phyloP scores from a whole-genome alignment of 2,888 invertebrate genomes.

The Eueremaeus valkanovi region DNA sequence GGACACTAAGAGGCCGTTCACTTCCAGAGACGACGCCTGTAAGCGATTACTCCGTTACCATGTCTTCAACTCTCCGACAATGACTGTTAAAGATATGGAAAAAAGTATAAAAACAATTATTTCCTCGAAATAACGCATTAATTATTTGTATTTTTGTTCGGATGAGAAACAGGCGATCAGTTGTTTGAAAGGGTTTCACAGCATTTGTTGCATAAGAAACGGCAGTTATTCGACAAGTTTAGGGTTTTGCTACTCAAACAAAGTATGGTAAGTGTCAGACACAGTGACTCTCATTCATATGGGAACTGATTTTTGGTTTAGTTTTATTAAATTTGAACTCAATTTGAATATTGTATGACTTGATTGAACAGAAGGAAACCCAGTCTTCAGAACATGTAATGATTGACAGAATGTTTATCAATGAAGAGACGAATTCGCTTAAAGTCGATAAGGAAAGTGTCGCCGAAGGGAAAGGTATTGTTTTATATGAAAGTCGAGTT shows the following conservation, averaged over 20 bases:
- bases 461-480: slow-evolving; percentile 49
- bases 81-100: slow-evolving; percentile 37
- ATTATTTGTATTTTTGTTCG: slow-evolving; percentile 17
- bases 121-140: neutral
- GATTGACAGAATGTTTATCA: slow-evolving; percentile 68
- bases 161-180: slow-evolving; percentile 49
- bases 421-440: slow-evolving; percentile 65
- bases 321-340: neutral
- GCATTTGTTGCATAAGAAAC: slow-evolving; percentile 66
- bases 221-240: slow-evolving; percentile 68
- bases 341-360: neutral
- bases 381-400: slow-evolving; percentile 72
- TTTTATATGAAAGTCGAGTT: too few species aligned
- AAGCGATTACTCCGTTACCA: slow-evolving; percentile 71
- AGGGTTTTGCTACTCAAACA: slow-evolving; percentile 68
- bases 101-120: slow-evolving; percentile 49
- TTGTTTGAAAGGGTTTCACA: slow-evolving; percentile 52
- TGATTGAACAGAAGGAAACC: slow-evolving; percentile 61
- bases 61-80: slow-evolving; percentile 63
- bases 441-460: slow-evolving; percentile 51
- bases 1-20: slow-evolving; percentile 67
- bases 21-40: slow-evolving; percentile 63
- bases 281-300: neutral
- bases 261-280: slow-evolving; percentile 62
- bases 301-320: slow-evolving; percentile 37